phyloP scores from a whole-genome alignment of 30 jellyfish, hydroid and myxozoan species.

The Phacellophora camtschatica region DNA sequence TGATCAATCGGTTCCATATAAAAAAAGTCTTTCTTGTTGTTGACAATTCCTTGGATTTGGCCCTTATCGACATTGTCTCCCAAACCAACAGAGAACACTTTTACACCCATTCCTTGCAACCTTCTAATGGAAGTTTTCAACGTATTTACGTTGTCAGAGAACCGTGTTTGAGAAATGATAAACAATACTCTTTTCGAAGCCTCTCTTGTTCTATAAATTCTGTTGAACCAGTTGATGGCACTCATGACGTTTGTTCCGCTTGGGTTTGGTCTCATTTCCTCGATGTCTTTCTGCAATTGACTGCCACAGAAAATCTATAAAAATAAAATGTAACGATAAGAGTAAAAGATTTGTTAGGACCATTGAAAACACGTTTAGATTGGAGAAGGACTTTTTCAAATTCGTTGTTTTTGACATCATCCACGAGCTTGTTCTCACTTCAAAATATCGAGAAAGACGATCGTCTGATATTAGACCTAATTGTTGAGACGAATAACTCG shows the following conservation, averaged over 20 bases:
- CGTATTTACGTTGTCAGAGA: constrained; percentile 51
- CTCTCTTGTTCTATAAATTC: constrained; percentile 34
- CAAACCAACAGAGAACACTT: constrained; percentile 44
- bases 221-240: constrained; percentile 37
- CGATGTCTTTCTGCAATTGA: constrained; percentile 51
- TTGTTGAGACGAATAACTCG: too few relatives aligned
- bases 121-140: constrained; percentile 1
- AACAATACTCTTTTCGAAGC: constrained; percentile 39
- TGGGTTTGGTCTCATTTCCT: constrained; percentile 58
- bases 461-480: too few relatives aligned
- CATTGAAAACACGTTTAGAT: too few relatives aligned
- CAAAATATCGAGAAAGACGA: too few relatives aligned
- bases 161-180: constrained; percentile 33
- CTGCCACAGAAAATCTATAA: constrained; percentile 53
- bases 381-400: too few relatives aligned
- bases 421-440: too few relatives aligned
- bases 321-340: too few relatives aligned
- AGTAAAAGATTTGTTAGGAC: too few relatives aligned
- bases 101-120: constrained; percentile 22
- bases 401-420: too few relatives aligned
- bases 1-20: constrained; percentile 43
- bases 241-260: constrained; percentile 48
- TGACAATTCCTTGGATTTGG: constrained; percentile 51
- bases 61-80: constrained; percentile 50
- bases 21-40: constrained; percentile 23